phyloP scores from a whole-genome alignment of 2,113 vertebrate genomes.

The Dicentrarchus labrax region DNA sequence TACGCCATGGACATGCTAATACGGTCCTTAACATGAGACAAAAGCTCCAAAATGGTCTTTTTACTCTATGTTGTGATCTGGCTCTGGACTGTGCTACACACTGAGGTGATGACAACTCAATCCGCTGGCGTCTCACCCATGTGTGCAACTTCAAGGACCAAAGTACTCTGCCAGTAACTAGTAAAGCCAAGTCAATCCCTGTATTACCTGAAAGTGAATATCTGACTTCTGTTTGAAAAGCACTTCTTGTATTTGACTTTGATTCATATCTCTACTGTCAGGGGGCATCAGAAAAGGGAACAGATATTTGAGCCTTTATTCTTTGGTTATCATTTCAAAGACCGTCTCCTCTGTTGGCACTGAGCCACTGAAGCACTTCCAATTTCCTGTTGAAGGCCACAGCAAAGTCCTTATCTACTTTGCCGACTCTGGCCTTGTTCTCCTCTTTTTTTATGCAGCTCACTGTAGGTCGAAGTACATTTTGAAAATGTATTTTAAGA shows the following conservation, averaged over 20 bases:
- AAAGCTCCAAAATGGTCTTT: conserved; percentile 72
- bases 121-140: conserved; percentile 34
- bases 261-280: neutral
- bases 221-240: conserved; percentile 10
- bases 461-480: neutral
- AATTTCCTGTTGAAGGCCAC: conserved; percentile 40
- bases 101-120: conserved; percentile 68
- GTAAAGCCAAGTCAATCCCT: conserved; percentile 5
- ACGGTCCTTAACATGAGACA: conserved; percentile 70
- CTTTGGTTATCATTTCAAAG: conserved; percentile 26
- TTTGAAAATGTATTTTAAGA: neutral
- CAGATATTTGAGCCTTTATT: conserved; percentile 7
- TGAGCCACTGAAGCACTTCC: conserved; percentile 38
- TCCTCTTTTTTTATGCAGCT: conserved; percentile 3
- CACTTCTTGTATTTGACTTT: conserved; percentile 19
- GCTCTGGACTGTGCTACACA: conserved; percentile 50
- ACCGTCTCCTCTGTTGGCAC: conserved; percentile 25
- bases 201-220: conserved; percentile 1
- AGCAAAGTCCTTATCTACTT: conserved; percentile 24
- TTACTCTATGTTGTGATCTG: conserved; percentile 64
- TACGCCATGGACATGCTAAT: conserved; percentile 82
- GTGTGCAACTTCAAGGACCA: conserved; percentile 10
- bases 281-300: neutral
- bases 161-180: neutral
- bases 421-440: neutral